Evolutionary conservation across 2,888 invertebrate genomes (phyloP), one percentile per base, ranked within the genome.

Genomic region (Mayetiola destructor): DNA sequence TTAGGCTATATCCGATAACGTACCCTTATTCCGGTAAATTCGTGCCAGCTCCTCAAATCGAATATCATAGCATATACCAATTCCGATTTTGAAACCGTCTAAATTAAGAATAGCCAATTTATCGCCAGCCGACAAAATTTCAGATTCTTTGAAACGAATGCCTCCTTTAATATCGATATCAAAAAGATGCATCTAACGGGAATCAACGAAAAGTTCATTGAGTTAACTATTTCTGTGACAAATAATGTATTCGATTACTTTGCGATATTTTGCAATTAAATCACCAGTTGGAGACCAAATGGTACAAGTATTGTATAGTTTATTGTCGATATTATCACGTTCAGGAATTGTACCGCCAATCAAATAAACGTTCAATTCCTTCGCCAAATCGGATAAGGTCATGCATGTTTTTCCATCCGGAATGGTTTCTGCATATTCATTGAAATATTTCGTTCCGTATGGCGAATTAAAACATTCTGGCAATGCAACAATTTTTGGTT

Each of bases 21-120:
- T 6, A 57, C 54, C 48, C 39, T 62, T 62, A 53, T 77, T 75
- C 2, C 85, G 75, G 73, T 87, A 85, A 14, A 85, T 64, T 60
- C 82, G 80, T 0, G 91, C 88, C 76, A 95, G 73, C 73, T 95
- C 93, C 57, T 85, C 81, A 73, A 96, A 97, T 48, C 96, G 76
- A 58, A 95, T 76, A 68, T 97, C 96, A 68, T 96, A 96, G 67
- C 96, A 96, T 65, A 97, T 90, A n/a, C 92, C 95, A 48, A 96
- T 66, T 0, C 96, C 96, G 58, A 95, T 75, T 74, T 83, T 87
- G 20, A 78, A 72, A 9, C 78, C 77, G 42, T 80, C 78, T 57
- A 82, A 81, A 52, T 85, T 77, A 66, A 95, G 88, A 0, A 79
- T 82, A 0, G 84, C 84, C 55, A 90, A 69, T n/a, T 78, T 70